phyloP scores from a whole-genome alignment of 2,113 vertebrate genomes.

The Choloepus hoffmanni region DNA sequence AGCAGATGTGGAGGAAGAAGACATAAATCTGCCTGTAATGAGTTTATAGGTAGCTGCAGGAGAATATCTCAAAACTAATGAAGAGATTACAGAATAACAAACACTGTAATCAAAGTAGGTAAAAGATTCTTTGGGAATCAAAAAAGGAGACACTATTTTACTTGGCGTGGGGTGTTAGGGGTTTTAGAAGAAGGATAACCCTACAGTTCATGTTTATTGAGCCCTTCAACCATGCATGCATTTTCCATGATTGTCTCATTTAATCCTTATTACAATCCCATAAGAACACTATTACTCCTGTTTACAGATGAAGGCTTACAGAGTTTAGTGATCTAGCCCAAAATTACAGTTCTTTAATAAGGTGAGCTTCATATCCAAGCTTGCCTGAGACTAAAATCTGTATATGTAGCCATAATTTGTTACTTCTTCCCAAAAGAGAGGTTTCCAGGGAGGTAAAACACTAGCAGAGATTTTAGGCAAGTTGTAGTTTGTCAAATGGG shows the following conservation, averaged over 20 bases:
- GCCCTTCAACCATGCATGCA: not conserved
- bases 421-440: not conserved
- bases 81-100: not conserved
- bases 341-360: slow-evolving; percentile 26
- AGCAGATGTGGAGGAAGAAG: not conserved
- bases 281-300: not conserved
- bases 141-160: not conserved
- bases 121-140: not conserved
- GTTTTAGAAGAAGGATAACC: not conserved
- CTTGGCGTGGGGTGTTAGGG: too few species aligned
- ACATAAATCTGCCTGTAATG: not conserved
- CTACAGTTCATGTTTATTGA: not conserved
- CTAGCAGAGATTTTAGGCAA: not conserved
- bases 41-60: not conserved
- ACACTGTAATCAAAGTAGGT: not conserved
- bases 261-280: not conserved
- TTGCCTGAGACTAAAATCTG: not conserved
- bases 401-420: not conserved
- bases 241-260: not conserved
- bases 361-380: not conserved
- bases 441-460: too few species aligned
- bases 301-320: not conserved
- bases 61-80: not conserved
- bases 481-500: not conserved
- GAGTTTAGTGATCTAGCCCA: not conserved